Conservation (phyloP, 2,888 invertebrate genomes). For the Spisula solida region DNA sequence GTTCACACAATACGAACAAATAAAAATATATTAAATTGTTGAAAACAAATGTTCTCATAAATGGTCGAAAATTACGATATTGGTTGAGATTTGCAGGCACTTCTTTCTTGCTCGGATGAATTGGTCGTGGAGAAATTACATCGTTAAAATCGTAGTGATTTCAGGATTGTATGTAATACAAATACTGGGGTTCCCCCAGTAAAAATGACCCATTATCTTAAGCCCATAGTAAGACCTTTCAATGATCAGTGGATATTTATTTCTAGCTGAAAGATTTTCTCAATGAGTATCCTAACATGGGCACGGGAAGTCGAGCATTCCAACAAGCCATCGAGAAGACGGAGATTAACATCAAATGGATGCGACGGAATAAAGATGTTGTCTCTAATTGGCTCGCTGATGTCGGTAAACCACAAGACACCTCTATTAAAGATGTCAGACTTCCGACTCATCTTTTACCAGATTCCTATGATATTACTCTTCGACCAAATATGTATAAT, state of each 20-base stretch:
- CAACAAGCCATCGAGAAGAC: constrained; percentile 94
- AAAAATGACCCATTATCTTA: too few species aligned
- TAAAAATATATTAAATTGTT: too few species aligned
- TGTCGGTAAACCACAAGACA: constrained; percentile 11
- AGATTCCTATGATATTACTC: constrained; percentile 77
- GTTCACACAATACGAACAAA: too few species aligned
- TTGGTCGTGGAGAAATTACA: too few species aligned
- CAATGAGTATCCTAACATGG: constrained; percentile 88
- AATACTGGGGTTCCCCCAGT: too few species aligned
- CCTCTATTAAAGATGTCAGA: constrained; percentile 60
- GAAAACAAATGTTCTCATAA: too few species aligned
- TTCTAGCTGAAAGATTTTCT: constrained; percentile 68
- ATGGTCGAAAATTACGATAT: too few species aligned
- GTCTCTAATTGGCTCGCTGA: constrained; percentile 92
- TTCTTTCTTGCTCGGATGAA: too few species aligned
- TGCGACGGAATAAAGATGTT: constrained; percentile 91
- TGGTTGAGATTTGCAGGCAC: too few species aligned
- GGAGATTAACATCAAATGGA: constrained; percentile 94
- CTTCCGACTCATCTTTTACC: constrained; percentile 77
- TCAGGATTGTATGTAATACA: too few species aligned
- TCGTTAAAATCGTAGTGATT: too few species aligned
- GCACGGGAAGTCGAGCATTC: constrained; percentile 91
- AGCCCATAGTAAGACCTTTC: too few species aligned
- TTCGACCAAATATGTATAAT: constrained; percentile 81
- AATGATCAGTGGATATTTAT: background rate